These are phyloP conservation scores for Brassicogethes aeneus DNA, from an alignment of 2,888 invertebrate genomes.

Conservation along the genomic window DNA sequence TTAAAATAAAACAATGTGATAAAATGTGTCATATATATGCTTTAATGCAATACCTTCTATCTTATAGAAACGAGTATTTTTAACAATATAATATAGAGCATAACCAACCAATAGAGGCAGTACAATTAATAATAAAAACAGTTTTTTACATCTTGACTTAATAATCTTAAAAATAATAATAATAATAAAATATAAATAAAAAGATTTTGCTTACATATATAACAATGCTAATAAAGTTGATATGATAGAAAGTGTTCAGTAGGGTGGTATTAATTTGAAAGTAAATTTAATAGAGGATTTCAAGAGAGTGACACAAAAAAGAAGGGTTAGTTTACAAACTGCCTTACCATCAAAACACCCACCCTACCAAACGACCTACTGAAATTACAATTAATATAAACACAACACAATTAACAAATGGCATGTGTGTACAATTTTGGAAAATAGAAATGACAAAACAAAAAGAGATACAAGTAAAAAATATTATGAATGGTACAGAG, in stretches of 20 bases:
- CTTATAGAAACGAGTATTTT: slow-evolving; percentile 9
- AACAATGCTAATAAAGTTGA: no score
- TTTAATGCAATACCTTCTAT: slow-evolving; percentile 9
- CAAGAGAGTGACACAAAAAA: background rate
- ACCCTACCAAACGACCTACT: slow-evolving; percentile 40
- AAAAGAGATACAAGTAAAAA: slow-evolving; percentile 10
- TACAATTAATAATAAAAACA: no score
- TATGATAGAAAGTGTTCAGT: slow-evolving; percentile 27
- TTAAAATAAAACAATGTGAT: background rate
- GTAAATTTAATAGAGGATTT: background rate
- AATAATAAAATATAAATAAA: background rate
- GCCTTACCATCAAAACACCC: slow-evolving; percentile 30
- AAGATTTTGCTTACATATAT: no score
- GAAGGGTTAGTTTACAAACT: slow-evolving; percentile 10
- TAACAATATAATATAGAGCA: slow-evolving; percentile 4
- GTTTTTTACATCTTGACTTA: no score
- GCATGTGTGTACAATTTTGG: slow-evolving; percentile 3
- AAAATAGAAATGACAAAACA: slow-evolving; percentile 7
- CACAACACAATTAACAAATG: slow-evolving; percentile 11
- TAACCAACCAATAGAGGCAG: background rate
- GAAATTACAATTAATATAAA: slow-evolving; percentile 16
- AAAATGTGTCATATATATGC: slow-evolving; percentile 10
- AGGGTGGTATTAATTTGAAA: slow-evolving; percentile 30
- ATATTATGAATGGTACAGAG: slow-evolving; percentile 4
- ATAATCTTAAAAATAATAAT: background rate